phyloP scores from a whole-genome alignment of 2,888 invertebrate genomes.

The Spisula subtruncata region DNA sequence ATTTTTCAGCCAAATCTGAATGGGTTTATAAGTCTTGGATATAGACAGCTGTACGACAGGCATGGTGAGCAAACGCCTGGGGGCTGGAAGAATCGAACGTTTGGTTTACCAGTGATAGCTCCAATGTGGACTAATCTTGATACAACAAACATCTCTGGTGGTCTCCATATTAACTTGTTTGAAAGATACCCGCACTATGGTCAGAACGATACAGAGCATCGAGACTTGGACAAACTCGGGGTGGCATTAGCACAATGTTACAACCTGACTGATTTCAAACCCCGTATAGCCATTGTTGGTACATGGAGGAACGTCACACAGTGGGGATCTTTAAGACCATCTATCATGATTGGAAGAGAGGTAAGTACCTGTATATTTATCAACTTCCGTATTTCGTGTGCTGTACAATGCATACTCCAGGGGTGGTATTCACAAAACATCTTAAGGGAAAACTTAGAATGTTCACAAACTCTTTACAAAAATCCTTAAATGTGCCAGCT shows the following conservation, averaged over 20 bases:
- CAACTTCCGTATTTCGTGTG: background rate
- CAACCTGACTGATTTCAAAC: conserved; percentile 22
- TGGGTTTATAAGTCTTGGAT: conserved; percentile 41
- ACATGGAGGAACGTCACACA: conserved; percentile 39
- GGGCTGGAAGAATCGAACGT: conserved; percentile 24
- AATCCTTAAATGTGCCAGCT: too few relatives aligned
- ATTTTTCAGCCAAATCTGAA: conserved; percentile 38
- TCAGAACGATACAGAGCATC: conserved; percentile 23
- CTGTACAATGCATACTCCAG: background rate
- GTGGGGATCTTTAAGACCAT: background rate
- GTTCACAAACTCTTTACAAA: too few relatives aligned
- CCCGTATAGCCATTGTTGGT: conserved; percentile 23
- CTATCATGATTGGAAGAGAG: background rate
- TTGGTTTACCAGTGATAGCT: conserved; percentile 32
- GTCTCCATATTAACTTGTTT: conserved; percentile 37
- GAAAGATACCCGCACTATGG: conserved; percentile 28
- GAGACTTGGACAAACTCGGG: conserved; percentile 31
- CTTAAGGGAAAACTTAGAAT: too few relatives aligned
- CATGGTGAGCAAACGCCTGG: conserved; percentile 21
- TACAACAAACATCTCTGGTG: conserved; percentile 32
- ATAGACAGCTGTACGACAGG: conserved; percentile 33
- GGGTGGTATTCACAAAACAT: too few relatives aligned
- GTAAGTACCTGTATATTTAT: background rate
- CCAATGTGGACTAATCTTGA: conserved; percentile 52
- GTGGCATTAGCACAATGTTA: background rate